Base-by-base conservation (phyloP, 2,888 invertebrate species). In the Cremastinae sp. region DNA sequence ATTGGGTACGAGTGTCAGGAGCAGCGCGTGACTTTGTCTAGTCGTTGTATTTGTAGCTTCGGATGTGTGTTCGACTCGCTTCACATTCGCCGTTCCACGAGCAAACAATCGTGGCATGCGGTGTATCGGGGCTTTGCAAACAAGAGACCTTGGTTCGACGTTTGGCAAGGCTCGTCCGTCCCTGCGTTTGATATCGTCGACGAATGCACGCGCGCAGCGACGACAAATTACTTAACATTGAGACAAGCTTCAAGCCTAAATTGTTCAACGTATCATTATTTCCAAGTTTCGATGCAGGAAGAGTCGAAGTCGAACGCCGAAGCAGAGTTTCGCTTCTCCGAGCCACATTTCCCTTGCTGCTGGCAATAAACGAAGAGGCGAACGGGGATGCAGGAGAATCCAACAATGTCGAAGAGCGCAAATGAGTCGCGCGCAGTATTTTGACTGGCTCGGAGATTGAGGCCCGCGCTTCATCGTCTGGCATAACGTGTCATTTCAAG, bases 1-100 rank as follows among this genome's bases (percentile, higher is more conserved):
- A 76, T 79, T 80, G 79, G 79, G 65, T 78, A 80, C 79, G 80
- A 81, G 78, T 82, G 83, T 83, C 84, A 82, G 78, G 74, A 70
- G 78, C 84, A 84, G 84, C 53, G 78, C 73, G 79, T 43, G 49
- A 51, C 65, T 74, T 65, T 61, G 65, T 73, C 61, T 34, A 54
- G 53, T 73, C 61, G 43, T 12, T 49, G 74, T 61, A 70, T 74
- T 70, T 64, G 36, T 34, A 47, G 56, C 64, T 66, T 66, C 43
- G 54, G 70, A 59, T 77, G 70, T 77, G 70, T 65, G 65, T 74
- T 70, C 77, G 65, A 66, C 47, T 65, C 70, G 41, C 45, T 70
- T 43, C 22, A 51, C 43, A 51, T 59, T 51, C 53, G 61, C 56
- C 51, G n/a, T 14, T 18, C n/a, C 20, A 38, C 10, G 14, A 38